Conservation (phyloP, 2,888 invertebrate species). For the Apotomis turbidana region DNA sequence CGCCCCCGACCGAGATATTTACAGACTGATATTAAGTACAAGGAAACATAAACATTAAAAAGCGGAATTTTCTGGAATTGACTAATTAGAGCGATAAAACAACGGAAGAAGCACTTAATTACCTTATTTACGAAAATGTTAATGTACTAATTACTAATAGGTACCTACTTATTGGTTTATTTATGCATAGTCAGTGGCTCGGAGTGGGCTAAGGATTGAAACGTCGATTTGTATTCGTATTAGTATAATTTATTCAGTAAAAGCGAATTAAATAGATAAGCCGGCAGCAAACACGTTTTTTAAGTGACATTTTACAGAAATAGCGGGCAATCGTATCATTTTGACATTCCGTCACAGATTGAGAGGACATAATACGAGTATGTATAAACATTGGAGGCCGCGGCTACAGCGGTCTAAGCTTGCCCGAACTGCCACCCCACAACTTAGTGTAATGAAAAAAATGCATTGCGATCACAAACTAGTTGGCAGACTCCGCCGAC, state of each 20-base stretch:
- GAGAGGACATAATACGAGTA: neutral
- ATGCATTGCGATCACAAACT: too few species aligned
- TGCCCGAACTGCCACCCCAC: neutral
- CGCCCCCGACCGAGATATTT: too few species aligned
- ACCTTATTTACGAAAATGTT: neutral
- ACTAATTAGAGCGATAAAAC: too few species aligned
- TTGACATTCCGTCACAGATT: slow-evolving; percentile 2
- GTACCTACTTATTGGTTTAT: neutral
- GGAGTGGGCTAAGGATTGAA: slow-evolving; percentile 8
- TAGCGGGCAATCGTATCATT: neutral
- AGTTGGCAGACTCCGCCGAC: too few species aligned
- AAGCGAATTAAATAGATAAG: slow-evolving; percentile 10
- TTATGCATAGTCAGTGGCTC: neutral
- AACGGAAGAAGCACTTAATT: neutral
- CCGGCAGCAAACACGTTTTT: slow-evolving; percentile 6
- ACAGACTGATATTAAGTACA: too few species aligned
- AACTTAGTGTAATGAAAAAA: too few species aligned
- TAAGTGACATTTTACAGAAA: neutral
- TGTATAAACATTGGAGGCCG: neutral
- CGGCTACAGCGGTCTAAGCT: neutral
- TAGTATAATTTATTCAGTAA: slow-evolving; percentile 24
- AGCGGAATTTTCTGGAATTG: too few species aligned
- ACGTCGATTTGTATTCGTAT: slow-evolving; percentile 14
- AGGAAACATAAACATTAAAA: too few species aligned
- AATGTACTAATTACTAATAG: too few species aligned